phyloP scores from a whole-genome alignment of 2,888 invertebrate species.

The Dasypolia templi region DNA sequence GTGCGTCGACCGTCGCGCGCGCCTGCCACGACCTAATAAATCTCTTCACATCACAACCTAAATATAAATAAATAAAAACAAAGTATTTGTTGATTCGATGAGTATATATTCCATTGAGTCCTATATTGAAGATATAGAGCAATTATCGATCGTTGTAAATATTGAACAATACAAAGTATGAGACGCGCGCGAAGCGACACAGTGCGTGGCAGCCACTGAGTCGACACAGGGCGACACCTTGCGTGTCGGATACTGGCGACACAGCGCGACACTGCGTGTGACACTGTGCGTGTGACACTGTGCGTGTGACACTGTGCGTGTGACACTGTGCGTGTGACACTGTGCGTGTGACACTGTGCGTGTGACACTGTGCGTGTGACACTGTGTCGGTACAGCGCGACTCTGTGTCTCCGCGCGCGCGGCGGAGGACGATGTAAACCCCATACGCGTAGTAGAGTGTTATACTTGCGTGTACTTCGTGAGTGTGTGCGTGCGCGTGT shows the following conservation, averaged over 20 bases:
- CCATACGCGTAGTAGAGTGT: constrained; percentile 79
- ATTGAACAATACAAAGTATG: constrained; percentile 69
- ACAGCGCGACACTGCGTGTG: background rate
- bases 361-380: constrained; percentile 14
- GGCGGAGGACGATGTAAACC: constrained; percentile 77
- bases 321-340: background rate
- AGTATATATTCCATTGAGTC: constrained; percentile 71
- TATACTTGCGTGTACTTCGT: constrained; percentile 62
- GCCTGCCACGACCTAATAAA: background rate
- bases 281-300: background rate
- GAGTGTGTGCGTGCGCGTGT: constrained; percentile 59
- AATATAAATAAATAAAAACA: constrained; percentile 33
- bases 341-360: background rate
- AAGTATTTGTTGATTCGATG: constrained; percentile 65
- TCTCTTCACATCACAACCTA: constrained; percentile 18
- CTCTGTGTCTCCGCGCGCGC: constrained; percentile 14
- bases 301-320: background rate
- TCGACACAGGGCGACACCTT: background rate
- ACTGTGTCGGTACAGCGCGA: background rate
- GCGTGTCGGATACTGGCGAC: background rate
- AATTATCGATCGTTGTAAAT: constrained; percentile 81
- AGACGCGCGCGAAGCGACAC: constrained; percentile 46
- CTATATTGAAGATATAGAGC: constrained; percentile 69
- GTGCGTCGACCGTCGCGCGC: background rate
- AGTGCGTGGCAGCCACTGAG: no score